Conservation (phyloP, 2,113 vertebrate genomes). For the Chaenogobius annularis region DNA sequence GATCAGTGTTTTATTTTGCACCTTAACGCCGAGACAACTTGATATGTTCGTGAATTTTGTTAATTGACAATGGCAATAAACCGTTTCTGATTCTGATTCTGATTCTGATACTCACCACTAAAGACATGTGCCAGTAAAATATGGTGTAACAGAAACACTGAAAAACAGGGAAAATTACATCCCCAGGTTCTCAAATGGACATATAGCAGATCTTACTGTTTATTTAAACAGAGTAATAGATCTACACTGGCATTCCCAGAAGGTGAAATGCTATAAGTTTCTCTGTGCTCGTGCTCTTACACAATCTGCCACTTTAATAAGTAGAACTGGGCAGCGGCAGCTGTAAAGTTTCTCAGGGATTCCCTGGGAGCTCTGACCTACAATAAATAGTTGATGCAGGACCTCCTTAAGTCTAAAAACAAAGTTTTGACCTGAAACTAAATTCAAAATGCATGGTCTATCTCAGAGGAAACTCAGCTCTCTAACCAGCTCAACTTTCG, state of each 20-base stretch:
- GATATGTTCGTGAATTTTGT: too few species aligned
- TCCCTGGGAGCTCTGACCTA: not conserved
- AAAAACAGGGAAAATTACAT: not conserved
- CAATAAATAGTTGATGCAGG: not conserved
- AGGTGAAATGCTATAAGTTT: not conserved
- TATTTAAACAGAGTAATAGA: constrained; percentile 4
- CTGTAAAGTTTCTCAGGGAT: not conserved
- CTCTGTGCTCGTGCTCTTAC: not conserved
- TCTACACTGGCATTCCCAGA: not conserved
- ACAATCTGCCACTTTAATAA: constrained; percentile 2
- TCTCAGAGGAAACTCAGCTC: not conserved
- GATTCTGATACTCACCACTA: not conserved
- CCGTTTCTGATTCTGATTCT: too few species aligned
- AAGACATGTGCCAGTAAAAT: not conserved
- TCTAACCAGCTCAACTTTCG: not conserved
- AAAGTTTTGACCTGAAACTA: not conserved
- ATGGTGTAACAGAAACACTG: not conserved
- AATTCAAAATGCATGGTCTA: not conserved
- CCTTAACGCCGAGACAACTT: too few species aligned
- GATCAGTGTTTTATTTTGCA: too few species aligned
- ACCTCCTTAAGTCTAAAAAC: not conserved
- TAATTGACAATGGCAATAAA: too few species aligned
- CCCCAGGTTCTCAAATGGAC: not conserved
- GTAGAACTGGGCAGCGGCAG: not conserved
- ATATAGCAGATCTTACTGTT: not conserved